Evolutionary conservation across 2,113 vertebrate species (phyloP), one percentile per base, ranked within the genome.

Genomic region (Hypanus sabinus): DNA sequence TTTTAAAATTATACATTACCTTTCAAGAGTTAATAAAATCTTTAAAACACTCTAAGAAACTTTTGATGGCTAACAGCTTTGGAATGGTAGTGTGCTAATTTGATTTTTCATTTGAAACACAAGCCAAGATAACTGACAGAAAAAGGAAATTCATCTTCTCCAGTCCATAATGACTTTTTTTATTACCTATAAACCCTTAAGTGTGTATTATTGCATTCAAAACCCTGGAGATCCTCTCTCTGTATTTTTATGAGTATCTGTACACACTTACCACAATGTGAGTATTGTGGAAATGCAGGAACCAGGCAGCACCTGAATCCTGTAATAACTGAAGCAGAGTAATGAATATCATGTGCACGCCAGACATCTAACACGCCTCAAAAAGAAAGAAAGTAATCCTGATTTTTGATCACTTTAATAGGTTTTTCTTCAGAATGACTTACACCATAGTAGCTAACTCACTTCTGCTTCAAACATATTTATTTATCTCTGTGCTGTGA

Each of bases 231-330:
- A 88, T 65, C 85, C n/a, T 90, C 85, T 33, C 85, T 65, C 60
- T 90, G n/a, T 65, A 65, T 90, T 90, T 90, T 90, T 90, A 90
- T 90, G 85, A 90, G 85, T 90, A 33, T 90, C 85, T 65, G 60
- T 90, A 65, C n/a, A 60, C 85, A 90, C 85, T 90, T 65, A 18
- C 60, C 62, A 90, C 60, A 90, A 90, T 90, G 12, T 65, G 60
- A 68, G 60, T n/a, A 90, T 90, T 90, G 85, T 68, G 18, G 30
- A 65, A 90, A 33, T n/a, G 30, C 60, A 33, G 85, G n/a, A 90
- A 36, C 60, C 57, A 65, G 85, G 85, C 85, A 90, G 85, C 85
- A 90, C 85, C 85, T 90, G 85, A 90, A 33, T 62, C n/a, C 85
- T 36, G 85, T 90, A 90, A 90, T 90, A 90, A 68, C 85, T 90